Percentiles rank a stretch among this genome's conserved stretches.
Conservation (phyloP, 2,113 vertebrate species). For the Colius striatus region DNA sequence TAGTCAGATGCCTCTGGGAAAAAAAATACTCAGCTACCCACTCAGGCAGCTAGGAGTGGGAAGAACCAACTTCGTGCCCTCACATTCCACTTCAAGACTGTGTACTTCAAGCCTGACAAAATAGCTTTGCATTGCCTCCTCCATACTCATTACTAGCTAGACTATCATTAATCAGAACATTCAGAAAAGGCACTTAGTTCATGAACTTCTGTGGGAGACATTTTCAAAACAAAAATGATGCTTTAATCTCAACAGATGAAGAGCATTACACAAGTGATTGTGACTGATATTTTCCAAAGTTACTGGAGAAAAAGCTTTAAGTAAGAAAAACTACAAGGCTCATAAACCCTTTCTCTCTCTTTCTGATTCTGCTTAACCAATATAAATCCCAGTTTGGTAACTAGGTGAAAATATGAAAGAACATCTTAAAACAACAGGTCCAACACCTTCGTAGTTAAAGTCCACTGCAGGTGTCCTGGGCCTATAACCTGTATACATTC, state of each 20-base stretch:
- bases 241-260: not conserved
- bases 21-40: not conserved
- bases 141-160: slow-evolving; percentile 22
- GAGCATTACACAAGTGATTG: not conserved
- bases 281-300: not conserved
- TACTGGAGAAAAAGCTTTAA: not conserved
- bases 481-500: not conserved
- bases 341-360: not conserved
- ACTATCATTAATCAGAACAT: slow-evolving; percentile 28
- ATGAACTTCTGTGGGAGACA: slow-evolving; percentile 15
- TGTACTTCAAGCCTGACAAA: not conserved
- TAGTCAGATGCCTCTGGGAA: not conserved
- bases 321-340: not conserved
- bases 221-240: slow-evolving; percentile 55
- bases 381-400: not conserved
- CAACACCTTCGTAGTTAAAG: not conserved
- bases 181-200: slow-evolving; percentile 28
- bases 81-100: not conserved
- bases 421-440: not conserved
- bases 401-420: not conserved
- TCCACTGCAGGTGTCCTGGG: not conserved
- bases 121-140: not conserved
- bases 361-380: not conserved
- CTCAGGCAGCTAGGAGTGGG: not conserved
- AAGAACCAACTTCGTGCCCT: not conserved